Base-by-base conservation (phyloP, 2,113 vertebrate genomes). In the Scomber colias region DNA sequence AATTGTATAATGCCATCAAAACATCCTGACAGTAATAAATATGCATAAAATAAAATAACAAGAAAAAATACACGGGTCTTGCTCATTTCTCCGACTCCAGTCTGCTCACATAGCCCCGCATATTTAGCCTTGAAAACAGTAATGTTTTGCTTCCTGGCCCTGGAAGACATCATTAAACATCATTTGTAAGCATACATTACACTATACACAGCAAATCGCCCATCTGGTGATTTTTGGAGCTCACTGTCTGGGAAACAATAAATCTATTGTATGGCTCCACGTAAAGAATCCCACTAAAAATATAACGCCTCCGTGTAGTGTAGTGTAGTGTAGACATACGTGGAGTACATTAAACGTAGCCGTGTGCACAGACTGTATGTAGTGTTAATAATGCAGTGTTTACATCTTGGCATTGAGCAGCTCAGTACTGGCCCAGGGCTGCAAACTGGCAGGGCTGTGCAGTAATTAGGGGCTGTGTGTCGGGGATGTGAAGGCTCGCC, bases 351-450 rank as follows among this genome's bases (percentile, higher is more conserved):
- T 81, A 86, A 79, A 85, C 81, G 53, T 21, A 48, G 83, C 67
- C 14, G 50, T 53, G 83, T 73, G 82, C 75, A 19, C 77, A 76
- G 84, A 66, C 87, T 87, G 84, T 89, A 83, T 85, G 80, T 81
- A 45, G 79, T 84, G 89, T 92, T 92, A 91, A 92, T 92, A 92
- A 91, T 89, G 90, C 87, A 91, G 85, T 90, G 91, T 92, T 92
- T 90, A 92, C 89, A 86, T 88, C 88, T 86, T 71, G 92, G 89
- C 84, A 77, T 65, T 24, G 85, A 87, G 73, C 79, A 89, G 79
- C 21, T 57, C 83, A n/a, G 71, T 3, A 11, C 84, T 84, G 88
- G 88, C 90, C 90, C 85, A 61, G 72, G 90, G 91, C 87, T 86
- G 79, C 54, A 53, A 77, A 85, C 79, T 83, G 87, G 75, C 85